phyloP scores from a whole-genome alignment of 2,888 invertebrate species.

The Melieria omissa region DNA sequence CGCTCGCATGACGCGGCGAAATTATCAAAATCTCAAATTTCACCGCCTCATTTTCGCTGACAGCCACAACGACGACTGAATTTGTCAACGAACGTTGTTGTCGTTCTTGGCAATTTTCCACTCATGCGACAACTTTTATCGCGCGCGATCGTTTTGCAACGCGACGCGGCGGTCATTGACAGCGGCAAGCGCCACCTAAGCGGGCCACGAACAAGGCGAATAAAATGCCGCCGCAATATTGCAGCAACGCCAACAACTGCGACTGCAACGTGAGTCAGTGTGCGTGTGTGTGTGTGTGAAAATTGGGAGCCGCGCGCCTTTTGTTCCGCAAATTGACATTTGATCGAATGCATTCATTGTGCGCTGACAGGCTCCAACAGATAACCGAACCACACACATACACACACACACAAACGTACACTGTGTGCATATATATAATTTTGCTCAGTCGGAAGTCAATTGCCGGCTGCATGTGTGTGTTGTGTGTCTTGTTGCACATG shows the following conservation, averaged over 20 bases:
- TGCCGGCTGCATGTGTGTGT: too few relatives aligned
- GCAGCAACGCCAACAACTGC: too few relatives aligned
- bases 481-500: neutral
- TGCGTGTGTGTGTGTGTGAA: neutral
- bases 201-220: too few relatives aligned
- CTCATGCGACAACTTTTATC: too few relatives aligned
- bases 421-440: neutral
- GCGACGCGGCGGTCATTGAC: too few relatives aligned
- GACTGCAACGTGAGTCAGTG: too few relatives aligned
- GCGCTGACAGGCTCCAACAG: slow-evolving; percentile 33
- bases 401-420: neutral
- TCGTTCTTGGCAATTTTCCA: too few relatives aligned
- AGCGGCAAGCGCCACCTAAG: too few relatives aligned
- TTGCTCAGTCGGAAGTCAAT: too few relatives aligned
- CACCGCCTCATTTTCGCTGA: slow-evolving; percentile 17
- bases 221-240: too few relatives aligned
- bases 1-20: slow-evolving; percentile 26
- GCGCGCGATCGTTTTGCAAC: too few relatives aligned
- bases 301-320: slow-evolving; percentile 11
- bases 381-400: neutral
- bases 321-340: slow-evolving; percentile 33
- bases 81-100: too few relatives aligned
- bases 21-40: slow-evolving; percentile 32
- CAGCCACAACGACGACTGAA: neutral
- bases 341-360: slow-evolving; percentile 43